Percentiles rank a stretch among this genome's conserved stretches.
Conservation (phyloP, 2,888 invertebrate genomes). For the Panzeria rudis region DNA sequence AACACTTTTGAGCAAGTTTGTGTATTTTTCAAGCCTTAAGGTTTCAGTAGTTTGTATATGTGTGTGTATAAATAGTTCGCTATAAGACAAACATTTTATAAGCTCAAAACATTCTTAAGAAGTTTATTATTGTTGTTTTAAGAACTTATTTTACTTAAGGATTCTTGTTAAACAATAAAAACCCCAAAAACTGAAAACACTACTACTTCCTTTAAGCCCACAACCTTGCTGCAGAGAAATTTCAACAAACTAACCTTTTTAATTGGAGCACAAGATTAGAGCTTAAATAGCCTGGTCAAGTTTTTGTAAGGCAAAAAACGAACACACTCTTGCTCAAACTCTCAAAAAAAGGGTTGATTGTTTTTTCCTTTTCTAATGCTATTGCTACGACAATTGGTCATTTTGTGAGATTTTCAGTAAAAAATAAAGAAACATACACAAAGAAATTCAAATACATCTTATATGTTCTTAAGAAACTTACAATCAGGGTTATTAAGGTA, state of each 20-base stretch:
- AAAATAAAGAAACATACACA: constrained; percentile 20
- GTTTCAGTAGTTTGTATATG: not conserved
- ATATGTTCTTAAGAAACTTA: constrained; percentile 69
- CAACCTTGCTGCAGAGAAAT: not conserved
- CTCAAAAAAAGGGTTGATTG: constrained; percentile 31
- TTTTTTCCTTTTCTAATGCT: constrained; percentile 1
- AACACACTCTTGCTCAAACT: not conserved
- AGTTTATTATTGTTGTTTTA: constrained; percentile 64
- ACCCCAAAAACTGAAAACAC: constrained; percentile 17
- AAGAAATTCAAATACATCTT: constrained; percentile 59
- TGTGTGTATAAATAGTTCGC: not conserved
- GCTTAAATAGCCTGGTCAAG: constrained; percentile 67
- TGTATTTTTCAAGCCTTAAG: constrained; percentile 34
- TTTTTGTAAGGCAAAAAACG: constrained; percentile 1
- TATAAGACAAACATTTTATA: constrained; percentile 52
- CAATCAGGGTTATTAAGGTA: constrained; percentile 73
- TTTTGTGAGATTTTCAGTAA: constrained; percentile 29
- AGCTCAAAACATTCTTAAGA: constrained; percentile 48
- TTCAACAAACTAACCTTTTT: constrained; percentile 65
- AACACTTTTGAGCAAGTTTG: not conserved
- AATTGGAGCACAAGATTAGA: constrained; percentile 72
- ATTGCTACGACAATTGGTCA: constrained; percentile 64
- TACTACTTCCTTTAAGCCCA: not conserved
- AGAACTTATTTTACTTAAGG: constrained; percentile 58
- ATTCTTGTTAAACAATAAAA: constrained; percentile 47